Evolutionary conservation across 2,797 vertebrate species (phyloP).

Genomic region (Enteromius trimaculatus): DNA sequence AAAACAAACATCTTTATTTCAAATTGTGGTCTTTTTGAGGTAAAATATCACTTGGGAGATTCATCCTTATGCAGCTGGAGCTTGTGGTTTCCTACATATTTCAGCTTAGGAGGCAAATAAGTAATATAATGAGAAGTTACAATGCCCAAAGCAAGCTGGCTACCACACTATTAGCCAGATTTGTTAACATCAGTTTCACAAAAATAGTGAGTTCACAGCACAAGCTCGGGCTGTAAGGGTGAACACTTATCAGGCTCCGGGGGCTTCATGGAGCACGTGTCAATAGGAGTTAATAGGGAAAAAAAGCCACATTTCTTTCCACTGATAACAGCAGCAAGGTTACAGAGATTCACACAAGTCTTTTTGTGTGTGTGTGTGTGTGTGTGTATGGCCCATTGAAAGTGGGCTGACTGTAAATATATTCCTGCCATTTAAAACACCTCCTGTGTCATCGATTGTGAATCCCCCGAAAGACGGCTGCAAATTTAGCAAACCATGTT

Average conservation of each 20-base stretch:
- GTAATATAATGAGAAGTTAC: not conserved
- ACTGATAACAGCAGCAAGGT: constrained; percentile 34
- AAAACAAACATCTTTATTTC: not conserved
- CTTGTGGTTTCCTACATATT: not conserved
- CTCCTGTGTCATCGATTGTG: not conserved
- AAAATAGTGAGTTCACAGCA: not conserved
- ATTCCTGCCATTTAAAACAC: constrained; percentile 5
- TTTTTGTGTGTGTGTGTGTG: not conserved
- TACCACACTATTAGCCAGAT: not conserved
- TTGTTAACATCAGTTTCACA: not conserved
- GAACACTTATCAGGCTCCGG: not conserved
- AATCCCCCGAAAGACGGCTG: not conserved
- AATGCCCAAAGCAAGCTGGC: not conserved
- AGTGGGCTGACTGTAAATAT: not conserved
- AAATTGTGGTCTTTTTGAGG: not conserved
- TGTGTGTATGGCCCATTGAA: not conserved
- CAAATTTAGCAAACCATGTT: not conserved
- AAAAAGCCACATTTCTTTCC: constrained; percentile 13
- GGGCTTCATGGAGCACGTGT: not conserved
- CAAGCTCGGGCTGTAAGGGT: constrained; percentile 12
- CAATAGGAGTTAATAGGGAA: not conserved
- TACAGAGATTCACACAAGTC: constrained; percentile 31
- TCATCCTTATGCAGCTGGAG: not conserved
- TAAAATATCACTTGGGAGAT: constrained; percentile 10
- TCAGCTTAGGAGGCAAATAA: not conserved